Conservation (phyloP, 35 echinoderm and acorn worm species). For the Heliocidaris tuberculata region DNA sequence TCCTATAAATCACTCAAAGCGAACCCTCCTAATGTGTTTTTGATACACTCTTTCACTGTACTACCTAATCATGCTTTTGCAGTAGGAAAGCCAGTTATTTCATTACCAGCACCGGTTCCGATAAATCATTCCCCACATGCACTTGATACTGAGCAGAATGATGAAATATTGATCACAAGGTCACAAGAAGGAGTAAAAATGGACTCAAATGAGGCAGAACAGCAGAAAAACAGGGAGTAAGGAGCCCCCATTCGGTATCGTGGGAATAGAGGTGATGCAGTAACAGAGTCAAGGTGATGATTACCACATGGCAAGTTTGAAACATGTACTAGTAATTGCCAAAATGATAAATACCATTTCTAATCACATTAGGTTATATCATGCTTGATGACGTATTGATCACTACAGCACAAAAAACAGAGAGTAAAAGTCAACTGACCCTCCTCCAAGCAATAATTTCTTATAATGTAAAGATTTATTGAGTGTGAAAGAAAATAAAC, state of each 20-base stretch:
- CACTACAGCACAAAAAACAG: not conserved
- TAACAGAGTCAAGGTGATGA: not conserved
- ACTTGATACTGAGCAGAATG: not conserved
- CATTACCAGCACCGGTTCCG: not conserved
- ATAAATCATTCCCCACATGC: conserved; percentile 10
- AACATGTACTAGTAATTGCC: not conserved
- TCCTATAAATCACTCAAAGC: not conserved
- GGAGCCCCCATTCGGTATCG: not conserved
- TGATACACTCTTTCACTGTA: not conserved
- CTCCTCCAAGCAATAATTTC: not conserved
- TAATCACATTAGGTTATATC: not conserved
- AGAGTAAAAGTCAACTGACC: not conserved
- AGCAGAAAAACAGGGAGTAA: not conserved
- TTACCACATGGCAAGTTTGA: not conserved
- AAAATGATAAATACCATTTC: not conserved
- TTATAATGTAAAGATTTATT: not conserved
- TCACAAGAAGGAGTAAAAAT: not conserved
- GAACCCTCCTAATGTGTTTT: not conserved
- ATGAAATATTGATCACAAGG: not conserved
- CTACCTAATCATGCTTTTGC: not conserved
- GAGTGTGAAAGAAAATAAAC: too few relatives aligned
- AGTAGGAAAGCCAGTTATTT: not conserved
- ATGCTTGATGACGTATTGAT: not conserved
- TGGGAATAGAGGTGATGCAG: not conserved
- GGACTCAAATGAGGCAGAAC: not conserved